Evolutionary conservation across 2,797 vertebrate species (phyloP).

Genomic region (Notolepis coatsorum): DNA sequence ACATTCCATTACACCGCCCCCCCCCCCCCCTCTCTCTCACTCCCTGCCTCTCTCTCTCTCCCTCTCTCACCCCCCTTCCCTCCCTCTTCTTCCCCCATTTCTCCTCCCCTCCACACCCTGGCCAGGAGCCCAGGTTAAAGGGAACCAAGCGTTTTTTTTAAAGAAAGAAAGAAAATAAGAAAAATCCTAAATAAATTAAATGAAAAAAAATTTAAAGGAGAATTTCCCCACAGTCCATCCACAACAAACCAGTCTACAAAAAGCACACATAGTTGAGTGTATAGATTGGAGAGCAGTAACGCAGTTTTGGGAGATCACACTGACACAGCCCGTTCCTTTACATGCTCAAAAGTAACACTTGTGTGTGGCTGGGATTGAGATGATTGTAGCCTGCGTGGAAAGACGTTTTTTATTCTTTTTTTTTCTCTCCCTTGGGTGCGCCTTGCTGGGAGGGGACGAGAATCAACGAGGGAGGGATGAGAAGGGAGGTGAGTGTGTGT

Average conservation of each 20-base stretch:
- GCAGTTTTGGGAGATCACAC: too few relatives aligned
- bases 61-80: constrained; percentile 26
- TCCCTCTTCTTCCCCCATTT: constrained; percentile 42
- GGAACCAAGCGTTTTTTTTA: too few relatives aligned
- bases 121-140: constrained; percentile 66
- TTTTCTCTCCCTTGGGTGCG: constrained; percentile 56
- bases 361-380: background rate
- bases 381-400: constrained; percentile 20
- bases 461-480: constrained; percentile 56
- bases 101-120: constrained; percentile 63
- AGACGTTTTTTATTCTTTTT: background rate
- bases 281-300: too few relatives aligned
- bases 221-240: constrained; percentile 36
- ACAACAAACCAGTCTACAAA: too few relatives aligned
- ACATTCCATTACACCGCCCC: constrained; percentile 83
- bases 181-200: constrained; percentile 49
- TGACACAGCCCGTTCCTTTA: constrained; percentile 2
- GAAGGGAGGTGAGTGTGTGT: too few relatives aligned
- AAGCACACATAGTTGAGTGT: too few relatives aligned
- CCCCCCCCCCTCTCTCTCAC: constrained; percentile 60
- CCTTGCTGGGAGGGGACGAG: constrained; percentile 61
- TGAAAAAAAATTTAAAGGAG: constrained; percentile 21
- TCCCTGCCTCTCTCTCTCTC: constrained; percentile 60
- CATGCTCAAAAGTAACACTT: constrained; percentile 1
- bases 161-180: too few relatives aligned